Evolutionary conservation across 2,888 invertebrate species (phyloP).

Genomic region (Belgica antarctica): DNA sequence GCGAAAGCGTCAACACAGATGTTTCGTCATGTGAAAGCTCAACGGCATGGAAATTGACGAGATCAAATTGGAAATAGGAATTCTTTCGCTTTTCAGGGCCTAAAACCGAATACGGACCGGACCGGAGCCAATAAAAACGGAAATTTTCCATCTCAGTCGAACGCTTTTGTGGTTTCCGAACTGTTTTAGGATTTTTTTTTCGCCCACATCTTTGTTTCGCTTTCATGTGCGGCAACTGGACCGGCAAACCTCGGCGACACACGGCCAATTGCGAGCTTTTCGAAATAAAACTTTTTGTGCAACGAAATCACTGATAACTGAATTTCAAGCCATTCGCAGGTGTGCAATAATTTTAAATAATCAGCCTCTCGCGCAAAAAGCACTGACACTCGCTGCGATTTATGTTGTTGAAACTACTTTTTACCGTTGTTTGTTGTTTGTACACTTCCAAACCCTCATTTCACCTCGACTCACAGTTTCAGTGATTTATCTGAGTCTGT

Average conservation of each 20-base stretch:
- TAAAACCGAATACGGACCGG: not conserved
- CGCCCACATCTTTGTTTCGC: not conserved
- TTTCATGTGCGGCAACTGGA: too few species aligned
- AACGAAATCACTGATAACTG: constrained; percentile 27
- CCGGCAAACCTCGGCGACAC: not conserved
- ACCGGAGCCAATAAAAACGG: not conserved
- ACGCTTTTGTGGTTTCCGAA: not conserved
- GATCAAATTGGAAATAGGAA: not conserved
- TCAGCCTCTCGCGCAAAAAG: constrained; percentile 17
- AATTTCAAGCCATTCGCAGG: constrained; percentile 10
- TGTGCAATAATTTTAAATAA: constrained; percentile 33
- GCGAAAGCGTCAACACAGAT: constrained; percentile 9
- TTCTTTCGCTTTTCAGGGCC: not conserved
- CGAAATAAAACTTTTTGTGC: constrained; percentile 15
- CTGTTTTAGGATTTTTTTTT: not conserved
- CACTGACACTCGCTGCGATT: not conserved
- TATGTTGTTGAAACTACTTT: constrained; percentile 20
- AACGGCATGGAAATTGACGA: not conserved
- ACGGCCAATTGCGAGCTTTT: not conserved
- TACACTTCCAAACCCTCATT: too few species aligned
- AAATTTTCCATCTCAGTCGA: not conserved
- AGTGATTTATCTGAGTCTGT: not conserved
- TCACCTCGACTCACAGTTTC: not conserved
- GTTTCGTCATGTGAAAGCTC: not conserved
- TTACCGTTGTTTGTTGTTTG: constrained; percentile 3